Percentiles rank a stretch among this genome's conserved stretches.
Evolutionary conservation across 1,140 invertebrate genomes (phyloP).

Genomic region (Lepidurus couesii): DNA sequence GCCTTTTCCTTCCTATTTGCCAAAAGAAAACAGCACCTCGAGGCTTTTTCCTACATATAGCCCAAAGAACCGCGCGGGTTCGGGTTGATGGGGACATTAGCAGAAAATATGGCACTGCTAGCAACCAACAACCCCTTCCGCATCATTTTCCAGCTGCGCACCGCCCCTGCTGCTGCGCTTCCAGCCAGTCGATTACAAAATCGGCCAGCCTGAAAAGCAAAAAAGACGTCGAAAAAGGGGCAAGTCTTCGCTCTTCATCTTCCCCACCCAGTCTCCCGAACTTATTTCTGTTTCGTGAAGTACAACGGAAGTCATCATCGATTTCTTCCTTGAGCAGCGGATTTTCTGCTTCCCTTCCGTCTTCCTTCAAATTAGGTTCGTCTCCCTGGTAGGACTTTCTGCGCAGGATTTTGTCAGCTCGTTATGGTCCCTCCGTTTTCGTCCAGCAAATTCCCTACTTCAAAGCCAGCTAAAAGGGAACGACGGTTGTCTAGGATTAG

Average conservation of each 20-base stretch:
- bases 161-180: neutral
- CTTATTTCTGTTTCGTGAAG: neutral
- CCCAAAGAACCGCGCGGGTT: neutral
- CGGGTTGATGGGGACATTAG: neutral
- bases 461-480: neutral
- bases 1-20: no score
- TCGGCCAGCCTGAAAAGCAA: neutral
- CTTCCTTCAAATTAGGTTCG: neutral
- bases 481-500: neutral
- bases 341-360: slow-evolving; percentile 18
- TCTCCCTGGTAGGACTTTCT: no score
- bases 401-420: neutral
- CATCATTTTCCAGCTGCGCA: neutral
- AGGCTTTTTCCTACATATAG: no score
- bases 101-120: neutral
- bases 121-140: neutral
- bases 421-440: neutral
- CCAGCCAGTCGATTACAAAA: neutral
- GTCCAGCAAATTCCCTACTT: neutral
- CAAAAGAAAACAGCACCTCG: no score
- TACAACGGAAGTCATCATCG: slow-evolving; percentile 9
- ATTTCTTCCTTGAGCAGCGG: neutral
- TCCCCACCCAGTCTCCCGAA: neutral
- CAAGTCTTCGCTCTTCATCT: neutral
- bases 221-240: neutral